These are phyloP conservation scores for Boloria euphrosyne DNA, from an alignment of 2,888 invertebrate species.

Conservation along the genomic window DNA sequence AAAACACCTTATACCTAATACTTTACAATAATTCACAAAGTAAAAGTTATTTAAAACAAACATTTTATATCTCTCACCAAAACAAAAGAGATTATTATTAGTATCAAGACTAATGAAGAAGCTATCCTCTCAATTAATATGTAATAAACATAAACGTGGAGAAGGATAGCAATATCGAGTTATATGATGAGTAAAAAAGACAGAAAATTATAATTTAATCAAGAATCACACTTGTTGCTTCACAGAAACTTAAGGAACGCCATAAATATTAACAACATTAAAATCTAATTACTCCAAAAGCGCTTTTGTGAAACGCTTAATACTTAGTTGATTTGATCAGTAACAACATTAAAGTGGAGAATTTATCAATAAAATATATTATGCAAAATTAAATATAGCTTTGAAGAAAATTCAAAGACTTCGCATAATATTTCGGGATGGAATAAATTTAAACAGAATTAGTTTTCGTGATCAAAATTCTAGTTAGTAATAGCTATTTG, in stretches of 20 bases:
- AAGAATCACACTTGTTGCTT: conserved; percentile 8
- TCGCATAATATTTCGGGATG: not conserved
- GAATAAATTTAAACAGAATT: not conserved
- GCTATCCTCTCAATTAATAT: not conserved
- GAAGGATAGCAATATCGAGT: conserved; percentile 3
- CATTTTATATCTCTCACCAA: too few relatives aligned
- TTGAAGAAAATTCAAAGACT: not conserved
- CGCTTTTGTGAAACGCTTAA: conserved; percentile 24
- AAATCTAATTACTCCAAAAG: conserved; percentile 23
- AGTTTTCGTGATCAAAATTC: too few relatives aligned
- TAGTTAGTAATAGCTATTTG: too few relatives aligned
- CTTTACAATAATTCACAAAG: too few relatives aligned
- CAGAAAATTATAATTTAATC: conserved; percentile 1
- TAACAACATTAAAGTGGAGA: conserved; percentile 15
- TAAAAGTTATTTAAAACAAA: too few relatives aligned
- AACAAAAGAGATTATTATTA: conserved; percentile 6
- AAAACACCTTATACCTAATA: too few relatives aligned
- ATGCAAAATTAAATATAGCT: conserved; percentile 4
- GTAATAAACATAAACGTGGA: not conserved
- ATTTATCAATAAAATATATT: conserved; percentile 1
- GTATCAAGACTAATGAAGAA: not conserved
- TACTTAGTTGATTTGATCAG: conserved; percentile 9
- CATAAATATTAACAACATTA: conserved; percentile 26
- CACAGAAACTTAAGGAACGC: conserved; percentile 4
- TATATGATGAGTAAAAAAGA: not conserved